phyloP scores from a whole-genome alignment of 2,888 invertebrate genomes.

The Dicycla oo region DNA sequence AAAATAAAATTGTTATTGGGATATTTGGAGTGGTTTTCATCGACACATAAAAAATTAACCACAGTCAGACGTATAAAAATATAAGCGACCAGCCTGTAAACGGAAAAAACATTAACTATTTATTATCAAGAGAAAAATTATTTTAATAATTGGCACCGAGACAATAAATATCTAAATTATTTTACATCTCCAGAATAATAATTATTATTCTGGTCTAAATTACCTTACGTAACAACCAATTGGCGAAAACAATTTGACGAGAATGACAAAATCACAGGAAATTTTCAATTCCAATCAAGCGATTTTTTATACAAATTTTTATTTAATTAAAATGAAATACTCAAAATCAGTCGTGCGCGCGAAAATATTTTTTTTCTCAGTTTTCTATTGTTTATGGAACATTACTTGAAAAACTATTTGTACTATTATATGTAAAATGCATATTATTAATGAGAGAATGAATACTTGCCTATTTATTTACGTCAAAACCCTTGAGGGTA shows the following conservation, averaged over 20 bases:
- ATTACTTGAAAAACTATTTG: constrained; percentile 46
- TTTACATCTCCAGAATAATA: constrained; percentile 63
- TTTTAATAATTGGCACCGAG: constrained; percentile 80
- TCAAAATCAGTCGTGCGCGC: constrained; percentile 79
- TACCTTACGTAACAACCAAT: constrained; percentile 63
- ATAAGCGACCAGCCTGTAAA: constrained; percentile 54
- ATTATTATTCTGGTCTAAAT: constrained; percentile 55
- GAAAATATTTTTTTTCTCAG: constrained; percentile 60
- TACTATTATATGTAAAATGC: constrained; percentile 51
- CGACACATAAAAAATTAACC: not conserved
- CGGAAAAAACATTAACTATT: constrained; percentile 57
- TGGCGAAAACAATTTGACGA: constrained; percentile 67
- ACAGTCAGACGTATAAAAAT: not conserved
- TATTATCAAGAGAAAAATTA: constrained; percentile 68
- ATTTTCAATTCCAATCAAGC: constrained; percentile 72
- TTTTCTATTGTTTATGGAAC: constrained; percentile 67
- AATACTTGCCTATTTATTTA: constrained; percentile 26
- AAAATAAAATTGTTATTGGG: not conserved
- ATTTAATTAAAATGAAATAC: constrained; percentile 69
- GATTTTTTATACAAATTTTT: constrained; percentile 53
- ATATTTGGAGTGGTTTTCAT: not conserved
- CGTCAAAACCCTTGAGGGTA: constrained; percentile 22
- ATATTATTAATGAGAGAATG: constrained; percentile 12
- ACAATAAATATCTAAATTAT: constrained; percentile 71
- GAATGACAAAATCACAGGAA: constrained; percentile 62